Evolutionary conservation across 1,140 invertebrate genomes (phyloP).

Genomic region (Drosophila biarmipes): DNA sequence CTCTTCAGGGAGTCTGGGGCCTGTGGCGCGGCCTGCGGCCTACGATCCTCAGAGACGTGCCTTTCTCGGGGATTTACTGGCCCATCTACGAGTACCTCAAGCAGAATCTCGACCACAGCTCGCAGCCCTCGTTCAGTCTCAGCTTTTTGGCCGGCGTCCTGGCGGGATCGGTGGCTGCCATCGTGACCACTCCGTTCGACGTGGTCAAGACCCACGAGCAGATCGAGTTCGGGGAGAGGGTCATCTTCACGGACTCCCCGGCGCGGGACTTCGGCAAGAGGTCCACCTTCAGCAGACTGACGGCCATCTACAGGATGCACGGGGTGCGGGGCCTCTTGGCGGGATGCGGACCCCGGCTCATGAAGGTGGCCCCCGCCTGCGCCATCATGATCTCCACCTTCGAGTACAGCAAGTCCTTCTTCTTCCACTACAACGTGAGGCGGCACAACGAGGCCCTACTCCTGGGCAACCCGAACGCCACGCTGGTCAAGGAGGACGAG

Average conservation of each 20-base stretch:
- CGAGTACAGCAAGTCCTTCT: constrained; percentile 96
- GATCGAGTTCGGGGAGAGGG: constrained; percentile 96
- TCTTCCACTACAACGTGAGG: constrained; percentile 87
- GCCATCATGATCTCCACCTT: constrained; percentile 99
- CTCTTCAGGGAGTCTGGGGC: constrained; percentile 90
- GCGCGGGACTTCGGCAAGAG: constrained; percentile 54
- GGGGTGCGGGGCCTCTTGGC: constrained; percentile 91
- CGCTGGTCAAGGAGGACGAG: constrained; percentile 45
- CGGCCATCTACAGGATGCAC: constrained; percentile 88
- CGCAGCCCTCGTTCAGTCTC: constrained; percentile 90
- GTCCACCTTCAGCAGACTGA: constrained; percentile 84
- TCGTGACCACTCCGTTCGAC: constrained; percentile 98
- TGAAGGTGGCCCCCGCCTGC: constrained; percentile 98
- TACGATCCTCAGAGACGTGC: constrained; percentile 98
- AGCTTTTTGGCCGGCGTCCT: constrained; percentile 94
- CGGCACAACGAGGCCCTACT: constrained; percentile 83
- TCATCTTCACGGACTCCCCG: constrained; percentile 89
- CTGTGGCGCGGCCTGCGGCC: constrained; percentile 96
- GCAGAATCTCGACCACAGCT: constrained; percentile 85
- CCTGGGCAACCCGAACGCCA: constrained; percentile 40
- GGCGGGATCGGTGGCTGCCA: constrained; percentile 94
- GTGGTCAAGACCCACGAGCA: constrained; percentile 99
- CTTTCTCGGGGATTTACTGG: constrained; percentile 99
- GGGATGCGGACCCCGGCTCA: constrained; percentile 93
- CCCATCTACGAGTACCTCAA: constrained; percentile 95